Evolutionary conservation across 2,797 vertebrate genomes (phyloP), one percentile per base, ranked within the genome.

Genomic region (Betta splendens): DNA sequence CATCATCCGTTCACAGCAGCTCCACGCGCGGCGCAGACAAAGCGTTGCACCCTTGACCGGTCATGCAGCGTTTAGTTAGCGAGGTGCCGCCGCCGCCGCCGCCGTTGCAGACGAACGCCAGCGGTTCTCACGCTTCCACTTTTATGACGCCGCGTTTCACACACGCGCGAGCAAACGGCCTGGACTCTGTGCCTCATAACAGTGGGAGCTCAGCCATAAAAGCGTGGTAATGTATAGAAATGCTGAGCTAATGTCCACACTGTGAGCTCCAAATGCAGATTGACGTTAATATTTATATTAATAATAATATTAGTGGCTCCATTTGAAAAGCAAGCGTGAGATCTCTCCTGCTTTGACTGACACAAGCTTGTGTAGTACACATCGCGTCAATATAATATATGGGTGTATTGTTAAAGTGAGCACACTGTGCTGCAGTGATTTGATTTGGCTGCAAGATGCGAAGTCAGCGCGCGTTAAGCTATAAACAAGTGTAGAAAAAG

Each of bases 1-100:
- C 68, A 69, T 87, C 79, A 79, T 60, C 35, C 23, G 1, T 0
- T 50, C 69, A 75, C 72, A 66, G 60, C 67, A 35, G 64, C 48
- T 11, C n/a, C n/a, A n/a, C 56, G 26, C 44, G 49, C 52, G 65
- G 32, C 37, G 23, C 47, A 69, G 51, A 40, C 68, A 15, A 47
- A 56, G 44, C 59, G 53, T 6, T 38, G 42, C 52, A 80, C 72
- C 46, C 68, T 67, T 21, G 72, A 64, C 64, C 62, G 66, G 38
- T 59, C 64, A 35, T 39, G 69, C 66, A 32, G 47, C 58, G 1
- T 55, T 64, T 38, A 55, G 64, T 69, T 68, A 72, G 55, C 69
- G 18, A n/a, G n/a, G 59, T 28, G 4, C 55, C 52, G 43, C 56
- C 42, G 57, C 58, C 8, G n/a, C n/a, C n/a, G n/a, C n/a, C n/a